Conservation (phyloP, 2,888 invertebrate genomes). For the Hypercompe scribonia region DNA sequence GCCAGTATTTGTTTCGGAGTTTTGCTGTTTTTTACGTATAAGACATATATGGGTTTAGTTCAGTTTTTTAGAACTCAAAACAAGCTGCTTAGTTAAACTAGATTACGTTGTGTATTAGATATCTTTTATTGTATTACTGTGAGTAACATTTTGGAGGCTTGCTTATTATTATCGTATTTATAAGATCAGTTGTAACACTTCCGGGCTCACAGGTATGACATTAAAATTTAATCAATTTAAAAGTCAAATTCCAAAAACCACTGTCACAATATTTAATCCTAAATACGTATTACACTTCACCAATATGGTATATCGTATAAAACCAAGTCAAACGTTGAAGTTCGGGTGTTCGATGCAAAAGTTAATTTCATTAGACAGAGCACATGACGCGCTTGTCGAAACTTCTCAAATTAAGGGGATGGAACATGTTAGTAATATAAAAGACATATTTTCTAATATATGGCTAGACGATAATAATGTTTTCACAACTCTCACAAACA, state of each 20-base stretch:
- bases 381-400: constrained; percentile 40
- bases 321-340: constrained; percentile 20
- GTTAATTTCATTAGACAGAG: constrained; percentile 49
- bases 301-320: not conserved
- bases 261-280: not conserved
- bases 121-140: no score
- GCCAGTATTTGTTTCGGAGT: no score
- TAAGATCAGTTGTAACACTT: no score
- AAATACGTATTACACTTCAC: not conserved
- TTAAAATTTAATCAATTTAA: no score
- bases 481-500: not conserved
- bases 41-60: no score
- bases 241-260: not conserved
- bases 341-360: constrained; percentile 34
- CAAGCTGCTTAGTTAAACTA: no score
- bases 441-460: not conserved
- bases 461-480: not conserved
- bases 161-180: no score
- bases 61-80: no score
- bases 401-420: constrained; percentile 15
- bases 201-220: not conserved
- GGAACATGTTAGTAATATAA: not conserved
- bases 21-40: no score
- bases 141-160: no score
- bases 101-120: no score